phyloP scores from a whole-genome alignment of 2,888 invertebrate species.

The Iselma pallidipennis region DNA sequence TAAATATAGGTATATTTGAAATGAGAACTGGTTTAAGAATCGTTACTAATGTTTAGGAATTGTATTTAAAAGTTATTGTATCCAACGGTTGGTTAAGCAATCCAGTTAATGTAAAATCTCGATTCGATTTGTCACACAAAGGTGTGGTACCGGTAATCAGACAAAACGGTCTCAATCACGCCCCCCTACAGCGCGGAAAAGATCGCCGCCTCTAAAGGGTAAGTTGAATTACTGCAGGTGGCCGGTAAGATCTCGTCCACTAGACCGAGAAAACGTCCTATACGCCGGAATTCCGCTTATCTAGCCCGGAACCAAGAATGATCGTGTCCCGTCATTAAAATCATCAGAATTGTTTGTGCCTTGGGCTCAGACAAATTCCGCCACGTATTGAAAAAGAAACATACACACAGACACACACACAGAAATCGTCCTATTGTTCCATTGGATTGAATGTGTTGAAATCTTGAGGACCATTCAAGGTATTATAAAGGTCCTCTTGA shows the following conservation, averaged over 20 bases:
- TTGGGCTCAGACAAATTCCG: not conserved
- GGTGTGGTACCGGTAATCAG: slow-evolving; percentile 26
- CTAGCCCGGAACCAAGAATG: not conserved
- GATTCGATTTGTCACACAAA: slow-evolving; percentile 41
- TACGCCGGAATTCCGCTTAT: slow-evolving; percentile 29
- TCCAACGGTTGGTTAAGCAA: slow-evolving; percentile 42
- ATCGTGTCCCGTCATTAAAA: not conserved
- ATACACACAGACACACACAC: no score
- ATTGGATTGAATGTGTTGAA: not conserved
- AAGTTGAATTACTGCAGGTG: slow-evolving; percentile 37
- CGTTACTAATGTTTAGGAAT: not conserved
- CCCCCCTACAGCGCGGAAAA: slow-evolving; percentile 37
- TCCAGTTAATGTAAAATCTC: slow-evolving; percentile 42
- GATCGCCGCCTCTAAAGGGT: slow-evolving; percentile 30
- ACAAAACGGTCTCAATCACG: slow-evolving; percentile 35
- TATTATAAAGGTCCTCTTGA: not conserved
- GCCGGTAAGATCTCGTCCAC: slow-evolving; percentile 30
- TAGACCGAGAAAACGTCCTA: slow-evolving; percentile 30
- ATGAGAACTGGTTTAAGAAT: no score
- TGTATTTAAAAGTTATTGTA: slow-evolving; percentile 11
- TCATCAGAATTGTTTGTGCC: not conserved
- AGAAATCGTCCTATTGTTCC: not conserved
- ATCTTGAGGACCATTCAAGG: not conserved
- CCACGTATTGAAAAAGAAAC: not conserved
- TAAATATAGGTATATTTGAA: not conserved